Evolutionary conservation across 2,797 vertebrate genomes (phyloP), one percentile per base, ranked within the genome.

Genomic region (Melanotaenia boesemani): DNA sequence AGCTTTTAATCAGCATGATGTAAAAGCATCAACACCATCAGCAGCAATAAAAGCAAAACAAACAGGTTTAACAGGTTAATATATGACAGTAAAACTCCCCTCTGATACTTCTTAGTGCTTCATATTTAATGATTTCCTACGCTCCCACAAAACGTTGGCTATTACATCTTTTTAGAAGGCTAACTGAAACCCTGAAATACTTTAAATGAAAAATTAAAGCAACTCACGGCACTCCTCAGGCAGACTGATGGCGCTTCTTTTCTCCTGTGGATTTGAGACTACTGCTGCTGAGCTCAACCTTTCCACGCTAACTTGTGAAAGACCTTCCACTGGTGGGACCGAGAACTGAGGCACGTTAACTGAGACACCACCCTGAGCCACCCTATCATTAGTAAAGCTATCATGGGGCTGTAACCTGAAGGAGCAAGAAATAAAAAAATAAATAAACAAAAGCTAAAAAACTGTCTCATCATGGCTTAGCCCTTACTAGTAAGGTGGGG

Each of bases 171-270:
- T 36, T 30, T 32, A 32, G 22, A 16, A 41, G 16, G 18, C 15
- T 57, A 24, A 36, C 8, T 37, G 32, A 0, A n/a, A 22, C 6
- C 5, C 8, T 22, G 5, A 24, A 61, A 13, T 39, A 13, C 5
- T 56, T 44, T 13, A 16, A 6, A 6, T 28, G 1, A 46, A 9
- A 30, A 0, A 5, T n/a, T 12, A 2, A 70, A 63, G 1, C 2
- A 24, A 95, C 96, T 95, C 91, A 97, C 97, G 89, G 81, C 95
- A 93, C 72, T 96, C 95, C n/a, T 96, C 93, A 0, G 95, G 95
- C 79, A 96, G 86, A 86, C 92, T 93, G 86, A 95, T 93, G 63
- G 89, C 94, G 89, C 86, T 94, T 76, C 94, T 94, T 76, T 86
- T 95, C 81, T 93, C 93, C 13, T 72, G 92, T 20, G 85, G 46